phyloP scores from a whole-genome alignment of 2,888 invertebrate species.

The Andrena minutula region DNA sequence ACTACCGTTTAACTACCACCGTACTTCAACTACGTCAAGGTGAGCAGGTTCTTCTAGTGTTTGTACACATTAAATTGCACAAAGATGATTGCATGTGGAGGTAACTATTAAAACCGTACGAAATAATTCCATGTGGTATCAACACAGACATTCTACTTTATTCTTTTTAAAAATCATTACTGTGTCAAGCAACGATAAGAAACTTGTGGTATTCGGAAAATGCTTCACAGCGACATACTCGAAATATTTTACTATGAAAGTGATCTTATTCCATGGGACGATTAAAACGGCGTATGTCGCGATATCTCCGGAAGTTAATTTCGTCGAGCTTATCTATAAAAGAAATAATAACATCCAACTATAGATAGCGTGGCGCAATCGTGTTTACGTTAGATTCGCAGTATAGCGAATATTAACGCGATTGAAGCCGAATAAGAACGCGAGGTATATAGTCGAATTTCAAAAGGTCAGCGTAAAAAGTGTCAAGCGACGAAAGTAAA shows the following conservation, averaged over 20 bases:
- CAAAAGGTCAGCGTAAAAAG: conserved; percentile 4
- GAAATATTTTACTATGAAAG: background rate
- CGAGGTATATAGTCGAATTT: conserved; percentile 13
- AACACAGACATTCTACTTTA: too few species aligned
- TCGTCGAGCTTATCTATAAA: background rate
- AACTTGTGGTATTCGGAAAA: background rate
- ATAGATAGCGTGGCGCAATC: background rate
- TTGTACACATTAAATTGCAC: background rate
- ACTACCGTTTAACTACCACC: too few species aligned
- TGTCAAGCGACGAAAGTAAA: conserved; percentile 6
- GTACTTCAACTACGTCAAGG: conserved; percentile 15
- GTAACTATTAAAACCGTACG: background rate
- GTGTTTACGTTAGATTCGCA: background rate
- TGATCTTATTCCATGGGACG: background rate
- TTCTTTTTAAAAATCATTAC: too few species aligned
- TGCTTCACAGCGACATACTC: background rate
- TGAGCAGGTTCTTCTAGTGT: conserved; percentile 26
- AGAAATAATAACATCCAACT: background rate
- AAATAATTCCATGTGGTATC: too few species aligned
- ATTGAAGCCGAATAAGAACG: background rate
- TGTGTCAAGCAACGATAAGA: background rate
- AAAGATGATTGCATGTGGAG: background rate
- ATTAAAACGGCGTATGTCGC: background rate
- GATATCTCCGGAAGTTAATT: background rate
- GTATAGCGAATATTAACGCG: background rate